Evolutionary conservation across 2,888 invertebrate species (phyloP), one percentile per base, ranked within the genome.

Genomic region (Nematopogon swammerdamellus): DNA sequence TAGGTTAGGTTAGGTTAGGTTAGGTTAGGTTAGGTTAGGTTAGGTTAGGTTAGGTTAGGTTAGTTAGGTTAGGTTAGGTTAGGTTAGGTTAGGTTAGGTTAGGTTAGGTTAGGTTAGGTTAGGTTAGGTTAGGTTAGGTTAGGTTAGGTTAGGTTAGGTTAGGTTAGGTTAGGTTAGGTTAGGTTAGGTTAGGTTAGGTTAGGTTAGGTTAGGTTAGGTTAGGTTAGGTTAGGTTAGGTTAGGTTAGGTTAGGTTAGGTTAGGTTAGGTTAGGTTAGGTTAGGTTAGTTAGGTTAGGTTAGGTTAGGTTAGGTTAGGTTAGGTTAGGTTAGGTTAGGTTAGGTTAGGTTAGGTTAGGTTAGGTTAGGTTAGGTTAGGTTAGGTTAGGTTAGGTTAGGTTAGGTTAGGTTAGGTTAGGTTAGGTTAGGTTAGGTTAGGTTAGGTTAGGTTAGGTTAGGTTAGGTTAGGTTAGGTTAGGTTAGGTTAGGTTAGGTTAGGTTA

Each of bases 371-470:
- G 50, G 50, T 50, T 50, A 50, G 50, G 50, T 50, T 50, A 47
- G 50, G 50, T 49, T 49, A 49, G 49, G 49, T 49, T 49, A 49
- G 49, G 49, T 49, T 49, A 49, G 49, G 49, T 49, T 49, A 49
- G 49, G 49, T 49, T 49, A 49, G 49, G 49, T 49, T 49, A 49
- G 49, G 49, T 49, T 49, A 49, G 49, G 49, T 49, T 49, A 49
- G 49, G 49, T 49, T 49, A 49, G 49, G 49, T 49, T 49, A 49
- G 49, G 49, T 49, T 49, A 49, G 49, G 49, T 49, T 49, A 49
- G 49, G 49, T 49, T 49, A 49, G 49, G 49, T 49, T 49, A 49
- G 49, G 49, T 49, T 49, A 49, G 49, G 49, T 49, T 49, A 49
- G 49, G 49, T 49, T 49, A 49, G 49, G n/a, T 49, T 43, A 43